A percentile compares a stretch with the other conserved stretches of the same genome.
Evolutionary conservation across 2,113 vertebrate species (phyloP).

Genomic region (Pholis gunnellus): DNA sequence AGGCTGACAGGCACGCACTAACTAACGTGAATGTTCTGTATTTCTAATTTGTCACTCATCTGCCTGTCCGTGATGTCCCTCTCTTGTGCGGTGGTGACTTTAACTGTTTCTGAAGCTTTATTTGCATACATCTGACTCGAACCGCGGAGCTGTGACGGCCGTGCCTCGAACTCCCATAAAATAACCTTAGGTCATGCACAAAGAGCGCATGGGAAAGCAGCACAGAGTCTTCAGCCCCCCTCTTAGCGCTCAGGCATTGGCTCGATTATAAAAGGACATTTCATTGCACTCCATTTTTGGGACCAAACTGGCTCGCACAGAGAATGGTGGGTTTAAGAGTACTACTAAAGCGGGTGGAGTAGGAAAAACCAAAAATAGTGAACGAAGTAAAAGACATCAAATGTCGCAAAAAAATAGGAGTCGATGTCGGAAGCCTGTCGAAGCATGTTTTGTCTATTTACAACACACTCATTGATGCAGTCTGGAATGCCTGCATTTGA

Average conservation of each 20-base stretch:
- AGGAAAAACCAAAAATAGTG: constrained; percentile 36
- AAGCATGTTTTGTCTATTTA: constrained; percentile 72
- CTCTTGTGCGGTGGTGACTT: constrained; percentile 45
- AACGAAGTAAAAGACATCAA: constrained; percentile 40
- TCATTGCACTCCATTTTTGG: constrained; percentile 49
- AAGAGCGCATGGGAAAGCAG: constrained; percentile 62
- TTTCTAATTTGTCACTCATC: constrained; percentile 47
- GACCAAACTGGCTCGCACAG: constrained; percentile 29
- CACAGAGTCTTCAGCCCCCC: constrained; percentile 6
- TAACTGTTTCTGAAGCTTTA: constrained; percentile 48
- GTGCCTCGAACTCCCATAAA: constrained; percentile 52
- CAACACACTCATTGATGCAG: constrained; percentile 56
- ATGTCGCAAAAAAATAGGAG: constrained; percentile 46
- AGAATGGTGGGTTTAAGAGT: constrained; percentile 56
- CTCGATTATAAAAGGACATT: constrained; percentile 44
- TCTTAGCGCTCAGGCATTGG: constrained; percentile 31
- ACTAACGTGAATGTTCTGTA: constrained; percentile 13
- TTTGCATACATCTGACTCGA: constrained; percentile 43
- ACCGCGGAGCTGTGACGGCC: constrained; percentile 48
- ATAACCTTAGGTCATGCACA: constrained; percentile 44
- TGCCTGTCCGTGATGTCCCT: constrained; percentile 25
- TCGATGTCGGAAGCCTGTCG: constrained; percentile 54
- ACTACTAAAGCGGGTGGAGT: constrained; percentile 49
- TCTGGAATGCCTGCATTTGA: constrained; percentile 68
- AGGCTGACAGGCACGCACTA: constrained; percentile 10